phyloP scores from a whole-genome alignment of 2,888 invertebrate species.

The Lasioglossum pauxillum region DNA sequence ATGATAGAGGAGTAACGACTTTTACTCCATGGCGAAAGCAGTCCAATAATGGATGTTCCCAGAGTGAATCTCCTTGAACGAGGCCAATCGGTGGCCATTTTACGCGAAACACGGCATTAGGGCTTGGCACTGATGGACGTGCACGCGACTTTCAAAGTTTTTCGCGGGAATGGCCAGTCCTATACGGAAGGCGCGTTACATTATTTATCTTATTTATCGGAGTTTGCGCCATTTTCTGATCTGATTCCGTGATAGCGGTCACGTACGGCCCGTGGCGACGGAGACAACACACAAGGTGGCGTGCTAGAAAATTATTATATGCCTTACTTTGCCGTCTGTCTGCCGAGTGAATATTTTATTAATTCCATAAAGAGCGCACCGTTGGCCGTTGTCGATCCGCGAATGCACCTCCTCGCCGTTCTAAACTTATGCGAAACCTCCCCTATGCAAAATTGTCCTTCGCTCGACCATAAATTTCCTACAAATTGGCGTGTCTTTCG shows the following conservation, averaged over 20 bases:
- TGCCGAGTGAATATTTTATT: slow-evolving; percentile 80
- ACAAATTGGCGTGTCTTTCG: neutral
- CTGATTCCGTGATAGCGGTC: slow-evolving; percentile 76
- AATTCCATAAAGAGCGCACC: slow-evolving; percentile 70
- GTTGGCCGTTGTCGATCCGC: slow-evolving; percentile 27
- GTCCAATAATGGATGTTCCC: slow-evolving; percentile 65
- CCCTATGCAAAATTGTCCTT: slow-evolving; percentile 28
- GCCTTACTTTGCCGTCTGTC: slow-evolving; percentile 77
- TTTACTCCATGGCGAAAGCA: slow-evolving; percentile 58
- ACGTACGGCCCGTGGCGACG: slow-evolving; percentile 69
- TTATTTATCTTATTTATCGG: slow-evolving; percentile 77
- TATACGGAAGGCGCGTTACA: slow-evolving; percentile 73
- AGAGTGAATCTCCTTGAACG: slow-evolving; percentile 72
- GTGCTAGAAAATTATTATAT: slow-evolving; percentile 80
- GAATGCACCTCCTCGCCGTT: slow-evolving; percentile 25
- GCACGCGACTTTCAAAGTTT: slow-evolving; percentile 74
- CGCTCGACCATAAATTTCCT: neutral
- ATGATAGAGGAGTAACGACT: slow-evolving; percentile 69
- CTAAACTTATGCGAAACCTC: slow-evolving; percentile 20
- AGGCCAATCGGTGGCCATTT: slow-evolving; percentile 68
- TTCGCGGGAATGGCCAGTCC: slow-evolving; percentile 69
- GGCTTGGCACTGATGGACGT: slow-evolving; percentile 70
- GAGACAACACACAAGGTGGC: slow-evolving; percentile 76
- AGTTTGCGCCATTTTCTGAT: slow-evolving; percentile 77
- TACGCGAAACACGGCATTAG: slow-evolving; percentile 68